Conservation (phyloP, 2,888 invertebrate species). For the Lomographa bimaculata region DNA sequence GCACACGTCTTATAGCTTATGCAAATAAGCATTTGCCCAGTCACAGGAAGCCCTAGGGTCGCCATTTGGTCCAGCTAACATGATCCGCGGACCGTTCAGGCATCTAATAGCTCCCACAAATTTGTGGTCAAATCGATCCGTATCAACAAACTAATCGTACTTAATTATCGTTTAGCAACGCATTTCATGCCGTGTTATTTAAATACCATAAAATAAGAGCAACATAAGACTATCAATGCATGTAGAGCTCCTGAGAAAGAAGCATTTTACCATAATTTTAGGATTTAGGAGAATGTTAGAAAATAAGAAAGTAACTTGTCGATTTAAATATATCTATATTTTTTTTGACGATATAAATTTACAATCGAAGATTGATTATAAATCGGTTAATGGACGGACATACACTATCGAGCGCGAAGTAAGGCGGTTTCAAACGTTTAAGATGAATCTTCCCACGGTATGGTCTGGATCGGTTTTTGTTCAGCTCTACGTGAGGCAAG, state of each 20-base stretch:
- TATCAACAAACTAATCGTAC: constrained; percentile 46
- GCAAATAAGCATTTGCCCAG: constrained; percentile 40
- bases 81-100: constrained; percentile 30
- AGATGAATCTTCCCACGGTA: constrained; percentile 48
- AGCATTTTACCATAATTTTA: background rate
- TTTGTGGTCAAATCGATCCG: constrained; percentile 45
- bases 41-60: constrained; percentile 41
- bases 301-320: too few relatives aligned
- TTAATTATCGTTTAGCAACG: constrained; percentile 47
- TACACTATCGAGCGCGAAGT: constrained; percentile 14
- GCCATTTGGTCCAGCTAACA: constrained; percentile 36
- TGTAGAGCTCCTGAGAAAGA: background rate
- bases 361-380: constrained; percentile 2
- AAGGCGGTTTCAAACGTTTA: constrained; percentile 17
- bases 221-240: too few relatives aligned
- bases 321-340: too few relatives aligned
- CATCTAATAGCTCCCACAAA: constrained; percentile 49
- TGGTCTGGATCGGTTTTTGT: constrained; percentile 46
- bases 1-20: constrained; percentile 42
- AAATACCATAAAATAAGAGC: constrained; percentile 34
- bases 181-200: constrained; percentile 37
- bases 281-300: too few relatives aligned
- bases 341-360: too few relatives aligned
- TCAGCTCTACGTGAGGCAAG: constrained; percentile 40
- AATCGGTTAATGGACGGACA: too few relatives aligned